Base-by-base conservation (phyloP, 2,113 vertebrate genomes). In the Ageneiosus marmoratus region DNA sequence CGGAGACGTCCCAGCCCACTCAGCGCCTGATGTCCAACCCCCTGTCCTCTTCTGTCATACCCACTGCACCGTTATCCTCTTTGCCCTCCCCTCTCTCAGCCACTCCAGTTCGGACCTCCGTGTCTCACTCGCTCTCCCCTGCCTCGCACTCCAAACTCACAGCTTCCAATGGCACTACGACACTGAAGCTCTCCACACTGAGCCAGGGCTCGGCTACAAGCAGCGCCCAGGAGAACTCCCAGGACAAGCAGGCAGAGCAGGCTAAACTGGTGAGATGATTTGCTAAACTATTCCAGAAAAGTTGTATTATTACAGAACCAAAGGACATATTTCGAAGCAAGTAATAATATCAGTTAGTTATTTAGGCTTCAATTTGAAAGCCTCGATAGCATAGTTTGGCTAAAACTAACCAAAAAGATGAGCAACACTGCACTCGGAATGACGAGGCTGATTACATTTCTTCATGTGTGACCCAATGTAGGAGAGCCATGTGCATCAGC, bases 211-310 rank as follows among this genome's bases (percentile, higher is more conserved):
- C 87, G 7, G 58, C 89, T 24, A 81, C 91, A 2, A 92, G 92
- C 20, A 55, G 93, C 4, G 89, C 94, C 0, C 96, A 96, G 89
- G 97, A 99, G 34, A 89, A 90, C 78, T 91, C 95, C 82, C 97
- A 97, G 92, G 98, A 99, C 83, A 99, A 96, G 82, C 94, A 97
- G 89, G 94, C 95, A 2, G 98, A 98, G 81, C 97, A 99, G 89
- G 96, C 96, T 75, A 97, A 97, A 85, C 90, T 97, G 95, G 97
- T 99, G 84, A 93, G 94, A 13, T 3, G 10, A 7, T 41, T 55
- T 22, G 8, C 12, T 60, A n/a, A 29, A 60, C 10, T 10, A 58
- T 12, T 58, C n/a, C 24, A 12, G 53, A 55, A 9, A 53, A 5
- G 16, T 53, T 4, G 4, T 20, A 20, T 53, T 55, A 22, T 55